Evolutionary conservation across 1,140 invertebrate species (phyloP).

Genomic region (Halyomorpha halys): DNA sequence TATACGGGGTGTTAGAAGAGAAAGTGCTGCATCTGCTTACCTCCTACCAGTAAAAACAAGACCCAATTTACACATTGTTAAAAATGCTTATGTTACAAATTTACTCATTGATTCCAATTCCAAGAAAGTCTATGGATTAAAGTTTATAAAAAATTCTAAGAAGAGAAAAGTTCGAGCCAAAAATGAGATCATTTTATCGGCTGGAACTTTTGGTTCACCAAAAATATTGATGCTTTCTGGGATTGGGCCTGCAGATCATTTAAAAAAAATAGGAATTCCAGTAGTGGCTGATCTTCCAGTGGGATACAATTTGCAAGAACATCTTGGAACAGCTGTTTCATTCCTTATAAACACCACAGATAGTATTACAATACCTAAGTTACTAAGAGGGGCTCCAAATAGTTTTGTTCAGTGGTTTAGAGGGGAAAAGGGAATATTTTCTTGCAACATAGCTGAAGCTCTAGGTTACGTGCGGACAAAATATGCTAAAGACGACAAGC

Average conservation of each 20-base stretch:
- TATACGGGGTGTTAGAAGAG: constrained; percentile 21
- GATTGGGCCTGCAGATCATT: constrained; percentile 39
- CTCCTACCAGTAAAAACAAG: constrained; percentile 51
- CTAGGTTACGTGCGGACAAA: constrained; percentile 37
- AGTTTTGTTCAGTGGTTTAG: constrained; percentile 34
- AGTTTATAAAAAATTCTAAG: constrained; percentile 50
- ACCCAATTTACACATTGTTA: constrained; percentile 53
- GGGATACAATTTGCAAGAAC: constrained; percentile 43
- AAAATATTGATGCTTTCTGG: constrained; percentile 42
- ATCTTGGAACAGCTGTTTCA: constrained; percentile 31
- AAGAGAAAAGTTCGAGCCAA: constrained; percentile 43
- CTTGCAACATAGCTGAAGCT: constrained; percentile 37
- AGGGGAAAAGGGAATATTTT: constrained; percentile 36
- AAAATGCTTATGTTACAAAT: constrained; percentile 45
- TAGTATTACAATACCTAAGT: constrained; percentile 20
- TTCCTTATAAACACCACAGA: constrained; percentile 33
- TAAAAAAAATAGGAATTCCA: constrained; percentile 33
- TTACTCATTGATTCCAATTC: constrained; percentile 39
- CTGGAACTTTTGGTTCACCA: constrained; percentile 35
- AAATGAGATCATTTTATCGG: constrained; percentile 50
- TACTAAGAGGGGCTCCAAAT: not conserved
- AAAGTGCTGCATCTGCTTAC: constrained; percentile 44
- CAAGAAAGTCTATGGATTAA: constrained; percentile 57
- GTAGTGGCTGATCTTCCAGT: constrained; percentile 30
- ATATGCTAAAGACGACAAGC: constrained; percentile 35